A percentile compares a stretch with the other conserved stretches of the same genome.
Evolutionary conservation across 1,140 invertebrate genomes (phyloP).

Genomic region (Dryas iulia): DNA sequence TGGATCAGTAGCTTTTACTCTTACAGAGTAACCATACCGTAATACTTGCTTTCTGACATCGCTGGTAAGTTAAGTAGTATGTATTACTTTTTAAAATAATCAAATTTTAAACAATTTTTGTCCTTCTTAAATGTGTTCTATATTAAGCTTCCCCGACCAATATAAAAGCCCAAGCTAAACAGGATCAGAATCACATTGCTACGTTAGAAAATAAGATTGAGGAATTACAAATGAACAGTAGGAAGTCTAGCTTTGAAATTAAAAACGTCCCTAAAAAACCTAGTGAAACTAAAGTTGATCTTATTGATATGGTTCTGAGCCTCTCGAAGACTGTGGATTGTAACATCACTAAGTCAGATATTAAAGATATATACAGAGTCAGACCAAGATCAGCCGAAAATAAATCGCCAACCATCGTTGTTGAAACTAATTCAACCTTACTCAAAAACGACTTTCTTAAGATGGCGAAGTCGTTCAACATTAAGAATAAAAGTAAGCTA

Average conservation of each 20-base stretch:
- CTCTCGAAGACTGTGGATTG: constrained; percentile 3
- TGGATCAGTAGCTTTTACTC: no score
- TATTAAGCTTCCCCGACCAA: no score
- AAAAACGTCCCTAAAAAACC: no score
- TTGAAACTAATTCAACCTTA: constrained; percentile 18
- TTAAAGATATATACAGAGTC: no score
- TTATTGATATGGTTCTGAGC: constrained; percentile 3
- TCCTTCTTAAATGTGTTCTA: no score
- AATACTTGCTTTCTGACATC: no score
- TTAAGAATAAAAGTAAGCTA: no score
- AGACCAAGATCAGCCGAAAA: constrained; percentile 5
- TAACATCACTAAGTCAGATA: constrained; percentile 4
- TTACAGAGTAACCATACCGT: no score
- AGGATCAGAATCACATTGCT: background rate
- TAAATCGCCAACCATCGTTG: constrained; percentile 13
- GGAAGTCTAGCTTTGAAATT: constrained; percentile 2
- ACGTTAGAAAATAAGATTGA: constrained; percentile 12
- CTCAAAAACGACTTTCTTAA: constrained; percentile 12
- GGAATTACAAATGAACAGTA: background rate
- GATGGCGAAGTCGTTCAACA: constrained; percentile 20
- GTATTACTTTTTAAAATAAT: no score
- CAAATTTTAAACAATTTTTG: no score
- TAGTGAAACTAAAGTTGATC: background rate
- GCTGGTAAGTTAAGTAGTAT: no score
- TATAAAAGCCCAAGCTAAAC: constrained; percentile 6